Evolutionary conservation across 2,888 invertebrate genomes (phyloP), one percentile per base, ranked within the genome.

Genomic region (Bombyx huttoni): DNA sequence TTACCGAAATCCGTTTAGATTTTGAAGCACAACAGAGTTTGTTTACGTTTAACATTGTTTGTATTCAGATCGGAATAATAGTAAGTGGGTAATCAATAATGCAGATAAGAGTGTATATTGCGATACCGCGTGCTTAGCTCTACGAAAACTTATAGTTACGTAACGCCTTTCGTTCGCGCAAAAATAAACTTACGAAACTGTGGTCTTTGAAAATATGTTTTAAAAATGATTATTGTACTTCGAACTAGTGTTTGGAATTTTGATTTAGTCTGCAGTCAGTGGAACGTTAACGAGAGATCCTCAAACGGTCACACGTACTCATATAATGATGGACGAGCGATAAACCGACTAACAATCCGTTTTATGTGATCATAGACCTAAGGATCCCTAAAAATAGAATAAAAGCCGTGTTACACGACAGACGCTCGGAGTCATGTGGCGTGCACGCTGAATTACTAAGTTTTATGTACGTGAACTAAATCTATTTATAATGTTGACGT

Each of bases 401-500:
- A 62, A 66, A 64, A 63, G 57, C 60, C 48, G 56, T 65, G 67
- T 67, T 67, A 63, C 57, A 74, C 75, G 69, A 72, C 70, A 74
- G 73, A 75, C 73, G 61, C 55, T 59, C 56, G 62, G 63, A 70
- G 70, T 69, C 73, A 71, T 73, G 66, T 71, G 74, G 68, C 68
- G 63, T 68, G 69, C 74, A 71, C 68, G 63, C 70, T 68, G 69
- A 75, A 76, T 77, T 73, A 75, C 70, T 67, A 64, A 71, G 67
- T 73, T 76, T 75, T 72, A 73, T 73, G 67, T 78, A 65, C 62
- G 75, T 78, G 81, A 81, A 82, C 83, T 77, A 79, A 79, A 70
- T 80, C 86, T 86, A 87, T 86, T 86, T 84, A 82, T 87, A 86
- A 78, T 69, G 81, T 78, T 84, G 85, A 86, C 82, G 83, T 69